Conservation (phyloP, 2,797 vertebrate species). For the Oceanodroma leucorhoa region DNA sequence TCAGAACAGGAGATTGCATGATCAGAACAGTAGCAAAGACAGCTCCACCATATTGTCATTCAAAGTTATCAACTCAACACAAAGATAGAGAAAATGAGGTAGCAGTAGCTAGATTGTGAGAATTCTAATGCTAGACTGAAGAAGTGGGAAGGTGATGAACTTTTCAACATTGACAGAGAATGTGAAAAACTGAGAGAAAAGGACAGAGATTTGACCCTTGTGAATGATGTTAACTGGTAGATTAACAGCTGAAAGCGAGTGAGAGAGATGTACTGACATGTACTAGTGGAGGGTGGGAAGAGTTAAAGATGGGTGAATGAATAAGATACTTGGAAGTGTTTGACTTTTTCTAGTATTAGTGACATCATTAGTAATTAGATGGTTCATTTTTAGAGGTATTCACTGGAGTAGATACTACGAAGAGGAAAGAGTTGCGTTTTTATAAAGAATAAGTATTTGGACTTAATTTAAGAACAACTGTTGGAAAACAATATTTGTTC, state of each 20-base stretch:
- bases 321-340: background rate
- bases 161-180: background rate
- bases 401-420: background rate
- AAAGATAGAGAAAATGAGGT: background rate
- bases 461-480: background rate
- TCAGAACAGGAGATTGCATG: background rate
- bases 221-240: background rate
- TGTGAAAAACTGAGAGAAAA: background rate
- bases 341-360: background rate
- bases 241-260: background rate
- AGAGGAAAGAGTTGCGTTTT: background rate
- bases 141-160: background rate
- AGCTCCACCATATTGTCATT: background rate
- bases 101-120: background rate
- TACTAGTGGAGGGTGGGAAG: background rate
- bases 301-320: background rate
- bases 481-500: background rate
- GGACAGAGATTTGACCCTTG: background rate
- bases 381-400: background rate
- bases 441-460: background rate
- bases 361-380: background rate
- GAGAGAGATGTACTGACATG: background rate
- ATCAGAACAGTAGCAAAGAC: background rate
- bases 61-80: background rate
- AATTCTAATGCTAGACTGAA: background rate